Evolutionary conservation across 1,140 invertebrate species (phyloP), one percentile per base, ranked within the genome.

Genomic region (Vollenhovia emeryi): DNA sequence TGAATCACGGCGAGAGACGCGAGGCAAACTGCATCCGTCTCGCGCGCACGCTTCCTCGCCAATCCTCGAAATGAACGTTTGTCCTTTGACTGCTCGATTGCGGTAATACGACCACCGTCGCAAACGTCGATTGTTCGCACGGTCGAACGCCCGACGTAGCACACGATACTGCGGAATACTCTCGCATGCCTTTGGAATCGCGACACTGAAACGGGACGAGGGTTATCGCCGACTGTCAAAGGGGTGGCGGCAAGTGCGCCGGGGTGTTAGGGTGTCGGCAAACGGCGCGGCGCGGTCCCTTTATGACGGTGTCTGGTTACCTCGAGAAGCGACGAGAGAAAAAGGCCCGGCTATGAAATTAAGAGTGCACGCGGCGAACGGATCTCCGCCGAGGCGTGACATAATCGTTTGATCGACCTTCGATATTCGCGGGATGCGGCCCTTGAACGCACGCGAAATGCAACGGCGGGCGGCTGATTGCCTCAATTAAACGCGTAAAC

Each of bases 121-220:
- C 68, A 33, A 83, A 79, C 59, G 64, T 84, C 86, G 86, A 87
- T 87, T 74, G 87, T 87, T 33, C 68, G 24, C 52, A 62, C 50
- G 40, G 48, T 48, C 62, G 78, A 66, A 75, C 52, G 68, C 74
- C 33, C 84, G 73, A 73, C 48, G 86, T 52, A 71, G 69, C 55
- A 71, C 55, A 71, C 86, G 79, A 88, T 75, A 59, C 86, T 79
- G 73, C 86, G 80, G 71, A 87, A 88, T 88, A 76, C 87, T 79
- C 87, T 85, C 87, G 73, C 80, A 62, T 74, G 73, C 86, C 86
- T 88, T 88, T 88, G 87, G 86, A 88, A 88, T 88, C 68, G 74
- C 87, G 86, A 89, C 78, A 89, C 86, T 78, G 86, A 88, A 88
- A 88, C 60, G 86, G 78, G 87, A 88, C 86, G 62, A 85, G 87